Base-by-base conservation (phyloP, 2,888 invertebrate species). In the Spilarctia lutea region DNA sequence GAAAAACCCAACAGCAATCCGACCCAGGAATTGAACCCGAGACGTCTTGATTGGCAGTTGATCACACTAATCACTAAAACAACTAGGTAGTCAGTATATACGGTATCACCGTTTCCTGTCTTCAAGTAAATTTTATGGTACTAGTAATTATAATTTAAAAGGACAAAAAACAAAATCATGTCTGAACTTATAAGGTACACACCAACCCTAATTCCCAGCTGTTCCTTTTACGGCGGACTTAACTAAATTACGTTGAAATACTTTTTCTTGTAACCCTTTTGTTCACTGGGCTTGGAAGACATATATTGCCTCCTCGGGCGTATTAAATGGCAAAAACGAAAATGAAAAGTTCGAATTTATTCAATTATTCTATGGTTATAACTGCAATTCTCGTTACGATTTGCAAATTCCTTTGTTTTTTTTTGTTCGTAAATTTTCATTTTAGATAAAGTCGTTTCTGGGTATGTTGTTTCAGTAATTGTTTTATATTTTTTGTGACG, bases 311-410 rank as follows among this genome's bases (percentile, higher is more conserved):
- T 75, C 67, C 35, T 75, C 66, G 71, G 68, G 75, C 78, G 77
- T 81, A 73, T 72, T 68, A 82, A 84, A 81, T 81, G 78, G 82
- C 77, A 73, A 71, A 75, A n/a, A 66, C 71, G 63, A 65, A 69
- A 65, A 48, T 39, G 60, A 60, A 24, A 76, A 84, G 78, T 73
- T 74, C 69, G 30, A 71, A 60, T 78, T 79, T 68, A 65, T 79
- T 75, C 60, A 83, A 73, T 76, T 45, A 74, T 76, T 78, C 73
- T 48, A 52, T 27, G 74, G 42, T 73, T 73, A 70, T 72, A 20
- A 30, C 69, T 75, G 70, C 73, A 63, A 73, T 76, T 71, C 52
- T 77, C 67, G 66, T 79, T 68, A 60, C 18, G 68, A 65, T 39
- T 67, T 73, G 74, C 75, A 69, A 69, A 74, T 75, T 71, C 73